Conservation (phyloP, 2,888 invertebrate species). For the Hemaris fuciformis region DNA sequence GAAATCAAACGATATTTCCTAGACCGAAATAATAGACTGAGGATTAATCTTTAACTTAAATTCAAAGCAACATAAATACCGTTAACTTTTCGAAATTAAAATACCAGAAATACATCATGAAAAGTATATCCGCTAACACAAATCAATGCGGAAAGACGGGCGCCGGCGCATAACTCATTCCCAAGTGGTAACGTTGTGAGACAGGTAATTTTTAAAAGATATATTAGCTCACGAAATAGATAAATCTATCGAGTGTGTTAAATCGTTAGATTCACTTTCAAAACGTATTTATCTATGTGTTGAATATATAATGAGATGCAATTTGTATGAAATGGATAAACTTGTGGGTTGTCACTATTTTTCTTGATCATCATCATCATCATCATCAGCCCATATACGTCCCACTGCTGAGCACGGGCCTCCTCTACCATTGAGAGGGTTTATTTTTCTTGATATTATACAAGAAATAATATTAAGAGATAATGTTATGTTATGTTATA, state of each 20-base stretch:
- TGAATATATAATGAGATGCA: not conserved
- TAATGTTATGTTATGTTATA: too few species aligned
- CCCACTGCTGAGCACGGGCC: too few species aligned
- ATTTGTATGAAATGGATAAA: not conserved
- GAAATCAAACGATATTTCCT: too few species aligned
- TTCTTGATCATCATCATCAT: too few species aligned
- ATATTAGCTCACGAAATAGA: not conserved
- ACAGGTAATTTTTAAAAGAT: not conserved
- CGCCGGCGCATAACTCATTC: not conserved
- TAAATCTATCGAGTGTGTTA: not conserved
- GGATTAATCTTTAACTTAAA: not conserved
- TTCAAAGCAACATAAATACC: not conserved
- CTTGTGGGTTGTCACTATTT: too few species aligned
- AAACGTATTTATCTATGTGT: not conserved
- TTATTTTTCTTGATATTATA: too few species aligned
- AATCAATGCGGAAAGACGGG: not conserved
- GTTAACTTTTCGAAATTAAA: not conserved
- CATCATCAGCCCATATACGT: too few species aligned
- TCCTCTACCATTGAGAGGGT: too few species aligned
- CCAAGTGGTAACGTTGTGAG: not conserved
- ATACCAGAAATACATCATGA: not conserved
- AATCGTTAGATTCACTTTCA: slow-evolving; percentile 11
- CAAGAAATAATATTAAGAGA: too few species aligned
- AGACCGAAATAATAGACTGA: too few species aligned
- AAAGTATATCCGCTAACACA: not conserved